Evolutionary conservation across 2,797 vertebrate species (phyloP), one percentile per base, ranked within the genome.

Genomic region (Catamblyrhynchus diadema): DNA sequence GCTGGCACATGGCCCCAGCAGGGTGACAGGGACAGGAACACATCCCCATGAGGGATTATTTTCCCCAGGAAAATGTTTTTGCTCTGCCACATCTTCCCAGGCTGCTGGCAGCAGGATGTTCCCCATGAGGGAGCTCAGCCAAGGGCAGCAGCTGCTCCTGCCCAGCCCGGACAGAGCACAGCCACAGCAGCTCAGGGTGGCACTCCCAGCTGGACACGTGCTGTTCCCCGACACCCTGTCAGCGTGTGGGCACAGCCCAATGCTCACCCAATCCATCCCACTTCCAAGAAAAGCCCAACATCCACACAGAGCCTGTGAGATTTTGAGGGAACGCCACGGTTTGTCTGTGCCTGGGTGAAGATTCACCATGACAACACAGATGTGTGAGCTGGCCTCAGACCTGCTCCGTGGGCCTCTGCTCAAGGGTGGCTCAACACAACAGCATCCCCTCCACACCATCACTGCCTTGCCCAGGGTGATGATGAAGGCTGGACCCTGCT

Each of bases 311-410:
- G 91, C 69, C 71, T 64, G 67, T 2, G 1, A 89, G 91, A 44
- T 87, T 95, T 96, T 89, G 84, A 79, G 95, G 65, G 94, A 95
- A 66, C 0, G 42, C 67, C n/a, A 30, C 1, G 0, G 72, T 95
- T 93, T 92, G 30, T 61, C 88, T 73, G 53, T 28, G 94, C 81
- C 74, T 94, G 94, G 84, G 89, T 94, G 93, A 87, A 60, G 93
- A 96, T 96, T 96, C 95, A 92, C 96, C 96, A 96, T 96, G 96
- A 96, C 96, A 96, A 96, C 96, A 85, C 9, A 14, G 91, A 94
- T 96, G 92, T 83, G 23, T 59, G 88, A 96, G 84, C 84, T 81
- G 84, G 88, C 88, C 94, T 62, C 10, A 6, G 93, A 85, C 93
- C 93, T 93, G 91, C 95, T 94, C 92, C 47, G 1, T 4, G 32